phyloP scores from a whole-genome alignment of 2,888 invertebrate genomes.

The Athetis lepigone region DNA sequence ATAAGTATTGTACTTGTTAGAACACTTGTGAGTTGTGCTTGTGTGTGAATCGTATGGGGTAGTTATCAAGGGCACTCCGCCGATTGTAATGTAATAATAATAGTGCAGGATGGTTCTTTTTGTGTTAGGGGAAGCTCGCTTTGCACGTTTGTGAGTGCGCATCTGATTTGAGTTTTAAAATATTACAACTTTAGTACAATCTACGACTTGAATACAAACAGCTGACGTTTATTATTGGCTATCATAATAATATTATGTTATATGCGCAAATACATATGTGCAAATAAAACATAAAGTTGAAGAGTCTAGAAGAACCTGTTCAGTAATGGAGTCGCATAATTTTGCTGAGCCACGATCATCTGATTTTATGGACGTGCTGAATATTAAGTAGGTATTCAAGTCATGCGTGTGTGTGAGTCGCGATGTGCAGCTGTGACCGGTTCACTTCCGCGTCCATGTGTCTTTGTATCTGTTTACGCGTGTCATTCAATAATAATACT shows the following conservation, averaged over 20 bases:
- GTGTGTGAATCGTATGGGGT: slow-evolving; percentile 83
- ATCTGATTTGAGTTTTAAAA: slow-evolving; percentile 50
- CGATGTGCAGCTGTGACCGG: slow-evolving; percentile 77
- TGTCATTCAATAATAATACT: slow-evolving; percentile 23
- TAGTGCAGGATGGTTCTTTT: slow-evolving; percentile 81
- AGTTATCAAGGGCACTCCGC: slow-evolving; percentile 87
- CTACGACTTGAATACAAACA: slow-evolving; percentile 14
- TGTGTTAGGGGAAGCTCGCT: slow-evolving; percentile 75
- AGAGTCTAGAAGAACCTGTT: slow-evolving; percentile 75
- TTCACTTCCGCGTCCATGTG: slow-evolving; percentile 63
- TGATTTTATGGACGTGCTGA: slow-evolving; percentile 74
- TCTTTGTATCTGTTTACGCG: slow-evolving; percentile 51
- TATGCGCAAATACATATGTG: slow-evolving; percentile 59
- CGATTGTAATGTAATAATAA: slow-evolving; percentile 88
- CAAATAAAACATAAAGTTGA: slow-evolving; percentile 68
- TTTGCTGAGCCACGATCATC: slow-evolving; percentile 68
- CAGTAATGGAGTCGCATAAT: slow-evolving; percentile 75
- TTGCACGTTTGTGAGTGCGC: slow-evolving; percentile 66
- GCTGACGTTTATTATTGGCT: slow-evolving; percentile 57
- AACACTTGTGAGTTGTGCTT: slow-evolving; percentile 84
- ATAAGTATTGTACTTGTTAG: slow-evolving; percentile 89
- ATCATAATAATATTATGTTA: slow-evolving; percentile 67
- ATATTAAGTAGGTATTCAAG: slow-evolving; percentile 40
- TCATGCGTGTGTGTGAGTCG: slow-evolving; percentile 60
- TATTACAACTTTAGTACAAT: slow-evolving; percentile 20